Evolutionary conservation across 1,140 invertebrate genomes (phyloP).

Genomic region (Coenobita brevimanus): DNA sequence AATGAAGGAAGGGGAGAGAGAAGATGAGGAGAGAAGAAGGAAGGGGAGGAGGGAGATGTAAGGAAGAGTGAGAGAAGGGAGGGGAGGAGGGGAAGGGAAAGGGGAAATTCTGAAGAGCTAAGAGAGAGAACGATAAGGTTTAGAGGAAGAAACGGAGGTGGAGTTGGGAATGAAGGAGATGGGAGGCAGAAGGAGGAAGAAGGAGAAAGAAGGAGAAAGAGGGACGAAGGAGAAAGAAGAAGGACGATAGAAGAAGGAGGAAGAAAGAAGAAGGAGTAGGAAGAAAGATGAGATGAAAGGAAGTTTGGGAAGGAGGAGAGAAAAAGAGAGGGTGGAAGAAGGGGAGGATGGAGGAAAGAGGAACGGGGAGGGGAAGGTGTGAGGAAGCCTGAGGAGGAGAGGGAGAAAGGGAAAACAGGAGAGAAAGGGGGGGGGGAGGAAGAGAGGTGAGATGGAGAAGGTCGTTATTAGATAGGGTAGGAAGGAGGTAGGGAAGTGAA

Average conservation of each 20-base stretch:
- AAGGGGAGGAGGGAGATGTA: not conserved
- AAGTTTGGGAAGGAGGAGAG: not conserved
- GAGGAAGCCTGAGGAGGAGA: not conserved
- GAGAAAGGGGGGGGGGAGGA: not conserved
- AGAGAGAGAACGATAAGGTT: not conserved
- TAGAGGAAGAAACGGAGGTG: slow-evolving; percentile 2
- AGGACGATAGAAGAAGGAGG: not conserved
- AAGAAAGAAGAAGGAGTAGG: not conserved
- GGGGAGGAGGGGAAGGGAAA: no score
- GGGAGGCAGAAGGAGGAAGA: not conserved
- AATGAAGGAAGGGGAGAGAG: not conserved
- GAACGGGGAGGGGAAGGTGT: not conserved
- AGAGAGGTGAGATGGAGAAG: not conserved
- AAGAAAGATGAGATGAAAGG: not conserved
- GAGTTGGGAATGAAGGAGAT: not conserved
- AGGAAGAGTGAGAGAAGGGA: not conserved
- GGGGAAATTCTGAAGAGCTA: not conserved
- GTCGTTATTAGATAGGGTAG: no score
- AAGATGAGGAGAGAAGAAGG: not conserved
- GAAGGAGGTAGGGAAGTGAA: not conserved
- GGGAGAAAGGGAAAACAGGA: not conserved
- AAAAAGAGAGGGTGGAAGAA: not conserved
- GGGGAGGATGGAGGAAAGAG: not conserved
- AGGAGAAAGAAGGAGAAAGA: not conserved
- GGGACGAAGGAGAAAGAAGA: not conserved